These are phyloP conservation scores for Tragelaphus buxtoni DNA, from an alignment of 2,113 vertebrate species.

Conservation along the genomic window DNA sequence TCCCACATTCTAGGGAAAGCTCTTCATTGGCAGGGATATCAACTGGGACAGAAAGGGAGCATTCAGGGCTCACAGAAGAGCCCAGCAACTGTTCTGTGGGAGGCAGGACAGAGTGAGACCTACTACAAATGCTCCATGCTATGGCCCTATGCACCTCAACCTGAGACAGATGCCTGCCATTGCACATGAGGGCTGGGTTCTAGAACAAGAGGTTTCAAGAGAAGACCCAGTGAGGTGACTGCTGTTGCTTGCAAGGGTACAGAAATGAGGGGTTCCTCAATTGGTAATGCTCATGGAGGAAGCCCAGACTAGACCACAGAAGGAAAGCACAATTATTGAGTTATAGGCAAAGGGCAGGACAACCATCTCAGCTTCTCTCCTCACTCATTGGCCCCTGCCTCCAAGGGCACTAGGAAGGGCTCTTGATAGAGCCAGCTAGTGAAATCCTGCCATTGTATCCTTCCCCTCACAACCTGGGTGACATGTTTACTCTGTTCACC, in stretches of 20 bases:
- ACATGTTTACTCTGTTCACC: fast-evolving
- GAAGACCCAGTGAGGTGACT: neutral
- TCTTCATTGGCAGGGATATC: neutral
- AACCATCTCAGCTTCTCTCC: neutral
- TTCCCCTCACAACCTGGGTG: neutral
- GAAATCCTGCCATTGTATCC: neutral
- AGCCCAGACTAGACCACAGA: neutral
- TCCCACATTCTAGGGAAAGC: neutral
- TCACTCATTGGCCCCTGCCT: neutral
- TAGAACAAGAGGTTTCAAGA: neutral
- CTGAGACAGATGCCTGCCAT: neutral
- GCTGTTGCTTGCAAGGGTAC: neutral
- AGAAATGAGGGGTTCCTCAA: neutral
- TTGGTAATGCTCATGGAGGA: neutral
- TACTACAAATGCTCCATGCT: neutral
- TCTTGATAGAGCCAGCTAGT: neutral
- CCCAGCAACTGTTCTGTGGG: neutral
- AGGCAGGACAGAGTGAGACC: neutral
- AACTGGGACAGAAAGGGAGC: neutral
- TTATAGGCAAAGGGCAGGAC: neutral
- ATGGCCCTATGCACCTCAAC: neutral
- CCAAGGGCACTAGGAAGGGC: neutral
- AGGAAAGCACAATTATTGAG: neutral
- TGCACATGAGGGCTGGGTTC: neutral
- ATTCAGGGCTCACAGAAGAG: neutral